A percentile compares a stretch with the other conserved stretches of the same genome.
Conservation (phyloP, 2,113 vertebrate genomes). For the Campylomormyrus tamandua region DNA sequence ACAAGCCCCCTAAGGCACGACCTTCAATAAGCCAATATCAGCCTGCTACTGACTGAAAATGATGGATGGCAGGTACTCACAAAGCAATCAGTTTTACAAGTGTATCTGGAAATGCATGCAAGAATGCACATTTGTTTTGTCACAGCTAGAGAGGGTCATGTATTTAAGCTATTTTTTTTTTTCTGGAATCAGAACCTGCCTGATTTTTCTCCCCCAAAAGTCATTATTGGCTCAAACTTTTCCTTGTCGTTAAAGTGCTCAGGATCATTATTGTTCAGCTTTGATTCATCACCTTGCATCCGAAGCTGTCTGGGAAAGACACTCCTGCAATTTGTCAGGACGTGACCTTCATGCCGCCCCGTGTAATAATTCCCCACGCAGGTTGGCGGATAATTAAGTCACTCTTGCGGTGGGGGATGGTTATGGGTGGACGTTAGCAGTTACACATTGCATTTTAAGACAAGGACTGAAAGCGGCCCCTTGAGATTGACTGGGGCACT, state of each 20-base stretch:
- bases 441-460: neutral
- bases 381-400: conserved; percentile 12
- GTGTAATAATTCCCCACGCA: neutral
- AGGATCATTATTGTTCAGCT: neutral
- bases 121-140: neutral
- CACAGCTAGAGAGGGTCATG: neutral
- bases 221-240: neutral
- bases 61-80: neutral
- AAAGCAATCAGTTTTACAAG: neutral
- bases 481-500: neutral
- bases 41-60: neutral
- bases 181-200: neutral
- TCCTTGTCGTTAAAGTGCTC: neutral
- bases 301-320: conserved; percentile 2
- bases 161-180: neutral
- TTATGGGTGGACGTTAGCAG: neutral
- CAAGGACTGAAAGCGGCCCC: neutral
- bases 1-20: neutral
- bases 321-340: conserved; percentile 18
- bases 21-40: conserved; percentile 3
- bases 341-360: neutral
- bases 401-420: neutral
- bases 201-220: neutral
- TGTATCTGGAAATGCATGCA: neutral
- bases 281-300: conserved; percentile 13